Evolutionary conservation across 2,888 invertebrate species (phyloP).

Genomic region (Nomada ferruginata): DNA sequence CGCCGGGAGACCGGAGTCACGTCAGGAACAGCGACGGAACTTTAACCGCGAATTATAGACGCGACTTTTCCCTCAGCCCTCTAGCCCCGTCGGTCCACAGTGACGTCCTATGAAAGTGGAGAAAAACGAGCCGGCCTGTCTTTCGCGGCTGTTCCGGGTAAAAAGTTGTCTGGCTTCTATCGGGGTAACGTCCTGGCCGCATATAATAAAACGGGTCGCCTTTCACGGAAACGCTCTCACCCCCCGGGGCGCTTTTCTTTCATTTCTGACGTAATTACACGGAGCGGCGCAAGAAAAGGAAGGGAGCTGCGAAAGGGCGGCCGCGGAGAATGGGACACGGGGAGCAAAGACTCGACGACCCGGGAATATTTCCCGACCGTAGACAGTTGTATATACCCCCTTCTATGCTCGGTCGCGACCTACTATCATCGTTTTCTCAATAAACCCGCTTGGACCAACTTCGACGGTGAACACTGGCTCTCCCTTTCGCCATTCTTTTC

Average conservation of each 20-base stretch:
- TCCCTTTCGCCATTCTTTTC: background rate
- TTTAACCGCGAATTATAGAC: slow-evolving; percentile 59
- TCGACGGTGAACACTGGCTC: slow-evolving; percentile 26
- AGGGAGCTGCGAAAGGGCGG: slow-evolving; percentile 56
- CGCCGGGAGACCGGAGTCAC: slow-evolving; percentile 28
- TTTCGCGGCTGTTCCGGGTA: slow-evolving; percentile 57
- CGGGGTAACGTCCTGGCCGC: slow-evolving; percentile 67
- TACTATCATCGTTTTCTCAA: slow-evolving; percentile 63
- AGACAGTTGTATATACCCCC: slow-evolving; percentile 33
- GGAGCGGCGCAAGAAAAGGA: slow-evolving; percentile 68
- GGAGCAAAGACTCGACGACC: slow-evolving; percentile 36
- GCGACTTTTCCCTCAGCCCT: slow-evolving; percentile 45
- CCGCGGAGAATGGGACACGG: slow-evolving; percentile 42
- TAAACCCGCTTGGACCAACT: slow-evolving; percentile 43
- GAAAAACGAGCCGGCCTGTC: slow-evolving; percentile 51
- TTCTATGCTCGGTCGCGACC: slow-evolving; percentile 53
- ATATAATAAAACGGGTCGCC: slow-evolving; percentile 72
- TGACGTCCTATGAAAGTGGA: slow-evolving; percentile 37
- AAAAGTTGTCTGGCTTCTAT: slow-evolving; percentile 67
- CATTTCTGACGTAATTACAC: slow-evolving; percentile 78
- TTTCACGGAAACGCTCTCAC: slow-evolving; percentile 69
- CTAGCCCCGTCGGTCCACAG: background rate
- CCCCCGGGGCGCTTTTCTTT: slow-evolving; percentile 77
- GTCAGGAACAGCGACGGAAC: slow-evolving; percentile 47
- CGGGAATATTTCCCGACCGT: slow-evolving; percentile 46